Evolutionary conservation across 2,888 invertebrate species (phyloP), one percentile per base, ranked within the genome.

Genomic region (Leuctra nigra): DNA sequence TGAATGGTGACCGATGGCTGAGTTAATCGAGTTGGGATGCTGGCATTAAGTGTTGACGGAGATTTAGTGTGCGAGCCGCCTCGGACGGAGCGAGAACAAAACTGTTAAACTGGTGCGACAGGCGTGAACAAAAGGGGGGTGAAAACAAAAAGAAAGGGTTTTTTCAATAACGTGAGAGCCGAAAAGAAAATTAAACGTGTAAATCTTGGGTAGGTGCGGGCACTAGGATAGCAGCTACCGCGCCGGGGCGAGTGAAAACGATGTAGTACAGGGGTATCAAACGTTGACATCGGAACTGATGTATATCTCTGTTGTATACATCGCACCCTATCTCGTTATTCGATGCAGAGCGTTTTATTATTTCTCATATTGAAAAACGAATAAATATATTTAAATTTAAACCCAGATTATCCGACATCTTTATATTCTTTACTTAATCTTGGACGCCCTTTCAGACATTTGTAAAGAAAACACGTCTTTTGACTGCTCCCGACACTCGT

Each of bases 101-200:
- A 11, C 11, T 29, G 7, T 29, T 29, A 29, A 29, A 11, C 29
- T 6, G 11, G 29, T 11, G 29, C 29, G 29, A 29, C 29, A 29
- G 13, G 13, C 25, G 47, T 33, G 23, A 41, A 47, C 33, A 22
- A 20, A 50, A 50, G 47, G 47, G 57, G n/a, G 20, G 54, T 35
- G 29, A 24, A 50, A 56, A 58, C 55, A 55, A 60, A 60, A 60
- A 57, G 54, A 55, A 57, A 55, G 56, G 59, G 57, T 55, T 57
- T 61, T 61, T 61, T 61, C 60, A 59, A 61, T 61, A 60, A 59
- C 60, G 54, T 38, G 47, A 35, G 55, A 54, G 53, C 39, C 55
- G 60, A 53, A 59, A 58, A 60, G 60, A 61, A 61, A 61, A 61
- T 61, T 61, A 61, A 61, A 60, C 53, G 56, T 54, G 56, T 56